phyloP scores from a whole-genome alignment of 2,888 invertebrate species.

The Monochamus alternatus region DNA sequence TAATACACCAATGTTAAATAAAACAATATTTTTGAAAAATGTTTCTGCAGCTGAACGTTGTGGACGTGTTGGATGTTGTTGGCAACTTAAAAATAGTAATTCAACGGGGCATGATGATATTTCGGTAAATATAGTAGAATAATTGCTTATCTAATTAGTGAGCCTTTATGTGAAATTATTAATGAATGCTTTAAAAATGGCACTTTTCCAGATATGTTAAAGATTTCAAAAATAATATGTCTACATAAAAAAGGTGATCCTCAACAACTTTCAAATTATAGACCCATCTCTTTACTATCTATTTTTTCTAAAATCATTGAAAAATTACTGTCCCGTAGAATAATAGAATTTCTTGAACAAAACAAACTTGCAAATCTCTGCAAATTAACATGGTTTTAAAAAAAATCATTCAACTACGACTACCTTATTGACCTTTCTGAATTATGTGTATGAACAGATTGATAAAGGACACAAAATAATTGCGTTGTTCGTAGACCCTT shows the following conservation, averaged over 20 bases:
- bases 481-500: no score
- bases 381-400: neutral
- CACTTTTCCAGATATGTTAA: neutral
- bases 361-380: neutral
- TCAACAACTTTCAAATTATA: neutral
- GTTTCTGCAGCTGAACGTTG: neutral
- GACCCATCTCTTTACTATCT: neutral
- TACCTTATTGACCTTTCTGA: neutral
- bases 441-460: no score
- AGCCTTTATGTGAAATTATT: neutral
- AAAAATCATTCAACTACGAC: neutral
- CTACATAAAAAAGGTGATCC: neutral
- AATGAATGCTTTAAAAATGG: conserved; percentile 3
- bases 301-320: conserved; percentile 11
- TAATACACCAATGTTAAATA: neutral
- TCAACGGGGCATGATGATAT: neutral
- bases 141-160: neutral
- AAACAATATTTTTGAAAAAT: neutral
- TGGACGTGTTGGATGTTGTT: neutral
- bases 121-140: neutral
- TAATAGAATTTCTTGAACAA: conserved; percentile 1
- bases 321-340: neutral
- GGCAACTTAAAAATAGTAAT: no score
- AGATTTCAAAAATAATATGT: conserved; percentile 3
- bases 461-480: no score